Evolutionary conservation across 2,113 vertebrate genomes (phyloP).

Genomic region (Anolis carolinensis): DNA sequence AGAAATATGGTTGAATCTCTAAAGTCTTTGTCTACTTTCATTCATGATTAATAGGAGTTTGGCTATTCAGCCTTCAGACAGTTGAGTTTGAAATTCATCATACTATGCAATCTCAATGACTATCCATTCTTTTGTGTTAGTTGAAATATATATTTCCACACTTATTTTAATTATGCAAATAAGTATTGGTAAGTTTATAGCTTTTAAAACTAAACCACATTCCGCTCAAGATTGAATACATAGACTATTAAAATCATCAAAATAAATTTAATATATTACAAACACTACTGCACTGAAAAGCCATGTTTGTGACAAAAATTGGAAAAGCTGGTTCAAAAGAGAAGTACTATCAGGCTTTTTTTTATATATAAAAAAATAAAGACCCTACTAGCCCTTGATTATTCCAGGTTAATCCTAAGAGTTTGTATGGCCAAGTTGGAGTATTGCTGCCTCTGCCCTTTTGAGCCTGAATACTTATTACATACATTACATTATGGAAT

Average conservation of each 20-base stretch:
- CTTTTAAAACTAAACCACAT: conserved; percentile 23
- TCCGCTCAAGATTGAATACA: not conserved
- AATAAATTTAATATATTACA: not conserved
- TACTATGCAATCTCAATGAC: not conserved
- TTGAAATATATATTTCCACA: not conserved
- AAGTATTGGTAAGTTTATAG: conserved; percentile 29
- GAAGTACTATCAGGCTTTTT: no score
- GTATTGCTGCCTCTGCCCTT: no score
- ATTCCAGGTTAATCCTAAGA: no score
- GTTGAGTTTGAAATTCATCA: not conserved
- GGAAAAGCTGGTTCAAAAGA: no score
- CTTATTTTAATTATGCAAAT: conserved; percentile 10
- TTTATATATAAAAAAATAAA: no score
- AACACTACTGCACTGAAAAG: not conserved
- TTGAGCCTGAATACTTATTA: no score
- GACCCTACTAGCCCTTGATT: no score
- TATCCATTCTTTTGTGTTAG: not conserved
- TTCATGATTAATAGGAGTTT: not conserved
- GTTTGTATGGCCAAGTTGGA: no score
- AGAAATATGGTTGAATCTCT: conserved; percentile 6
- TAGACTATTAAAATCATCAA: not conserved
- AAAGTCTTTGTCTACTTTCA: not conserved
- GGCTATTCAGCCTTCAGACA: not conserved
- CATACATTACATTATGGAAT: no score
- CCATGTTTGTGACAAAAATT: no score